These are phyloP conservation scores for Ceratothoa steindachneri DNA, from an alignment of 2,888 invertebrate genomes.

Conservation along the genomic window DNA sequence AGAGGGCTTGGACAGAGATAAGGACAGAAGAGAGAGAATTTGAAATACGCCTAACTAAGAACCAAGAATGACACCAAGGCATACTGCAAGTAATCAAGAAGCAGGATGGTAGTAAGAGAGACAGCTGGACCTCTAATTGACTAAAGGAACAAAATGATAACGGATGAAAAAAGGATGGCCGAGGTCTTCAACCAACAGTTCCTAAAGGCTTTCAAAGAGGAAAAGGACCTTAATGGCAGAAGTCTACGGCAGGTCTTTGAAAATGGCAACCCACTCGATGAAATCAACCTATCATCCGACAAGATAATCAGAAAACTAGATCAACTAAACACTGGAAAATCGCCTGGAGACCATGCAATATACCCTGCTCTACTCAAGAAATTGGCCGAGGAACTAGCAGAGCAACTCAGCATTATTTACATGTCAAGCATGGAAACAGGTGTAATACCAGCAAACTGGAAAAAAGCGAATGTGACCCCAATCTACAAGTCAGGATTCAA, in stretches of 20 bases:
- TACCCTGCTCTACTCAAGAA: too few species aligned
- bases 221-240: background rate
- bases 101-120: background rate
- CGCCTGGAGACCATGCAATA: background rate
- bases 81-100: background rate
- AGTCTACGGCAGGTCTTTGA: background rate
- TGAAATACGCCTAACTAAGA: background rate
- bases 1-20: background rate
- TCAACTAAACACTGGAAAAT: too few species aligned
- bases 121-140: background rate
- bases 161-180: background rate
- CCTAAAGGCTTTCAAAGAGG: background rate
- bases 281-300: background rate
- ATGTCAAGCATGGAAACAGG: too few species aligned
- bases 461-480: background rate
- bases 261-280: too few species aligned
- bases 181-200: background rate
- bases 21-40: background rate
- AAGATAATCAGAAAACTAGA: too few species aligned
- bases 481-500: background rate
- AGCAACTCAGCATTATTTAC: too few species aligned
- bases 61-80: background rate
- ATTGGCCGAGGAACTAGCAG: too few species aligned
- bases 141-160: background rate
- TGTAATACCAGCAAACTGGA: background rate